These are phyloP conservation scores for Mythimna loreyi DNA, from an alignment of 2,888 invertebrate species.

Conservation along the genomic window DNA sequence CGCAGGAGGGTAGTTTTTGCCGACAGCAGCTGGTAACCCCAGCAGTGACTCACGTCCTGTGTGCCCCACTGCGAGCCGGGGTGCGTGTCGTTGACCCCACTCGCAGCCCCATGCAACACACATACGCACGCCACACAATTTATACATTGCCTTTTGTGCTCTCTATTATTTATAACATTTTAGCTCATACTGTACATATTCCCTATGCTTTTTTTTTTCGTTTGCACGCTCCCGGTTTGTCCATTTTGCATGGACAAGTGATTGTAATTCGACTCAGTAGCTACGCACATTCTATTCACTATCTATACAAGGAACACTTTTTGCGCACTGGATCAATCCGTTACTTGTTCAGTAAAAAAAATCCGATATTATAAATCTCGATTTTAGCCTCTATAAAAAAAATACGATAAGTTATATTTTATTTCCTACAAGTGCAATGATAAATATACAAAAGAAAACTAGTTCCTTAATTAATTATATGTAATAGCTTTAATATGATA, in stretches of 20 bases:
- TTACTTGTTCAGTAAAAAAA: constrained; percentile 38
- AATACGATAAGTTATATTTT: constrained; percentile 7
- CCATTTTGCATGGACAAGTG: constrained; percentile 78
- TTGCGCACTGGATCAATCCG: constrained; percentile 35
- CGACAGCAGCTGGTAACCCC: constrained; percentile 89
- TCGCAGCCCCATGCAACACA: constrained; percentile 84
- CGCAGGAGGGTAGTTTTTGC: constrained; percentile 85
- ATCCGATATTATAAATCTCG: constrained; percentile 24
- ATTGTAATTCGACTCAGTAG: constrained; percentile 63
- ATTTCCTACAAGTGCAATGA: neutral
- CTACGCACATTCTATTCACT: constrained; percentile 51
- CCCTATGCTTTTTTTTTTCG: constrained; percentile 75
- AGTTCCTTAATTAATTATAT: neutral
- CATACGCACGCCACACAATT: constrained; percentile 84
- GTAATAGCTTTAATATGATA: neutral
- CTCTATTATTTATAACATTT: constrained; percentile 84
- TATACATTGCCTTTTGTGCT: constrained; percentile 87
- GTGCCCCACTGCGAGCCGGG: constrained; percentile 86
- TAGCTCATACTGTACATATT: constrained; percentile 75
- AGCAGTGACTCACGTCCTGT: constrained; percentile 89
- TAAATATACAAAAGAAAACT: neutral
- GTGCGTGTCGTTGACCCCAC: constrained; percentile 90
- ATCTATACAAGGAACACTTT: constrained; percentile 44
- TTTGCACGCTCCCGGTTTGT: constrained; percentile 76
- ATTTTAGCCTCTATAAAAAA: constrained; percentile 4